Evolutionary conservation across 2,888 invertebrate genomes (phyloP).

Genomic region (Dendrolimus pini): DNA sequence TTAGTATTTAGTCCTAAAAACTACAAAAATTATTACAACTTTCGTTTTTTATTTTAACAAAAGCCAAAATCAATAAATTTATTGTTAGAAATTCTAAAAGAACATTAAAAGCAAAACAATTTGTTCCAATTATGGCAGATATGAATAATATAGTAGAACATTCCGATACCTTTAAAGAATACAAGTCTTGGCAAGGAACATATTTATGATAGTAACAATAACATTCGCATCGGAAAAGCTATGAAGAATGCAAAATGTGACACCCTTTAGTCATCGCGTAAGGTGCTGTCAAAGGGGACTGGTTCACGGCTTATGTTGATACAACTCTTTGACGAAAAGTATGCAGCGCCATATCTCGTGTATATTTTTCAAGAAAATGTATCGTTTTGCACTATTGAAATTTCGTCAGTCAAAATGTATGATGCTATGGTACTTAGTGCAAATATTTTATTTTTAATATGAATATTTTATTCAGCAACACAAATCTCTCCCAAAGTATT

Average conservation of each 20-base stretch:
- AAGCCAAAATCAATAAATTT: too few relatives aligned
- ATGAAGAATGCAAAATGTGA: slow-evolving; percentile 44
- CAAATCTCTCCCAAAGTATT: too few relatives aligned
- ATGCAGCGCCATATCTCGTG: slow-evolving; percentile 36
- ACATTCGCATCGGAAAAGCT: slow-evolving; percentile 25
- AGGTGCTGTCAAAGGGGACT: slow-evolving; percentile 44
- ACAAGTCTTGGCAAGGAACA: slow-evolving; percentile 21
- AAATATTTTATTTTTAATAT: too few relatives aligned
- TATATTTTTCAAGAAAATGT: not conserved
- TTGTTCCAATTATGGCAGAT: too few relatives aligned
- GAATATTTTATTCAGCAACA: too few relatives aligned
- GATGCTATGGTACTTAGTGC: too few relatives aligned
- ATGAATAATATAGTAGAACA: slow-evolving; percentile 3
- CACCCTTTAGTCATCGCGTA: slow-evolving; percentile 35
- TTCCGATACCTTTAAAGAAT: slow-evolving; percentile 27
- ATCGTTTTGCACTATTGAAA: not conserved
- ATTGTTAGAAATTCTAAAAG: too few relatives aligned
- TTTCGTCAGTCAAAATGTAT: not conserved
- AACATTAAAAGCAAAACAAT: too few relatives aligned
- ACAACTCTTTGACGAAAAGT: slow-evolving; percentile 49
- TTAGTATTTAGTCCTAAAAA: too few relatives aligned
- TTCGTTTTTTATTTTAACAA: too few relatives aligned
- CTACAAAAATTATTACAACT: too few relatives aligned
- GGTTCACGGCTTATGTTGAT: slow-evolving; percentile 47
- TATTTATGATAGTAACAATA: slow-evolving; percentile 40